Conservation (phyloP, 2,888 invertebrate species). For the Melipona beecheii region DNA sequence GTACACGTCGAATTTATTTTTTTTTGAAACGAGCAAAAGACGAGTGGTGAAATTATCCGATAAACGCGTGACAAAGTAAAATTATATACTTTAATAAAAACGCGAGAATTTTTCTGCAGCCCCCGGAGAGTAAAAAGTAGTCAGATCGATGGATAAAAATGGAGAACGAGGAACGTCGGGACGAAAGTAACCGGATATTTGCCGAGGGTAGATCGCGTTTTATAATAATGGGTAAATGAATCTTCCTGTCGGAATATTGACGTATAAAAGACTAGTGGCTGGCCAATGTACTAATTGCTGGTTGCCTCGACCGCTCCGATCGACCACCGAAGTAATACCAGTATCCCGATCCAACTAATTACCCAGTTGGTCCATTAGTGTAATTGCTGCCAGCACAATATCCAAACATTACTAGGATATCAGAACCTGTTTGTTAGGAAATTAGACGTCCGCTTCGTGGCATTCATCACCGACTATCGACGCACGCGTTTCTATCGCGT, state of each 20-base stretch:
- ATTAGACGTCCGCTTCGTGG: slow-evolving; percentile 35
- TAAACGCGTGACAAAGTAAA: not conserved
- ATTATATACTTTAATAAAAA: slow-evolving; percentile 2
- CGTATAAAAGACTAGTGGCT: slow-evolving; percentile 38
- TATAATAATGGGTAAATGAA: slow-evolving; percentile 47
- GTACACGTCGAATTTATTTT: too few relatives aligned
- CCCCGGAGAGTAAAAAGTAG: not conserved
- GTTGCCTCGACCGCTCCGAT: slow-evolving; percentile 37
- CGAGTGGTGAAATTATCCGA: too few relatives aligned
- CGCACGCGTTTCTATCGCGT: not conserved
- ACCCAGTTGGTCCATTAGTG: slow-evolving; percentile 52
- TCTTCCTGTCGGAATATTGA: slow-evolving; percentile 43
- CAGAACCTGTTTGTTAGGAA: slow-evolving; percentile 35
- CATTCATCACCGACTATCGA: slow-evolving; percentile 23
- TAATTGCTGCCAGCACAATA: slow-evolving; percentile 54
- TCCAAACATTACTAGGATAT: slow-evolving; percentile 52
- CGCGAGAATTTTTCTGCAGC: not conserved
- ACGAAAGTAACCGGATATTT: slow-evolving; percentile 31
- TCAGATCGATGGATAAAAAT: not conserved
- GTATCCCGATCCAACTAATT: slow-evolving; percentile 55
- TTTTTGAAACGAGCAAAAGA: too few relatives aligned
- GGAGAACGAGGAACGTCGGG: not conserved
- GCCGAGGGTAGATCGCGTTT: slow-evolving; percentile 22
- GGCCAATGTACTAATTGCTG: slow-evolving; percentile 54
- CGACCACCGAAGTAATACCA: slow-evolving; percentile 51